A percentile compares a stretch with the other conserved stretches of the same genome.
Evolutionary conservation across 2,888 invertebrate species (phyloP).

Genomic region (Lithophane ornitopus): DNA sequence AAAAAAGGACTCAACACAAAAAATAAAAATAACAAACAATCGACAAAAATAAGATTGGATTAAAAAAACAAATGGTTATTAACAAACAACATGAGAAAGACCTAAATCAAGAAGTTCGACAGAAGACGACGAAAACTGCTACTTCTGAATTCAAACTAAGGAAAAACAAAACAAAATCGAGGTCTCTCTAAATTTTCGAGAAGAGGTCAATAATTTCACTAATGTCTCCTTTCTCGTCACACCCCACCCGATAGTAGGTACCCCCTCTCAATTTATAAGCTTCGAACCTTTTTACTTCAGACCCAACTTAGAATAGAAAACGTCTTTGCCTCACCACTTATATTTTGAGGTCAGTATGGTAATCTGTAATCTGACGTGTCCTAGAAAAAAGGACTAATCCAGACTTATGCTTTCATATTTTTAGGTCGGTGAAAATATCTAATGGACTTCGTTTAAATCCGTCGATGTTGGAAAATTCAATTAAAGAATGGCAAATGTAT

Average conservation of each 20-base stretch:
- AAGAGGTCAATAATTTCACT: conserved; percentile 3
- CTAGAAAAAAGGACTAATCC: conserved; percentile 11
- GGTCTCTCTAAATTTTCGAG: background rate
- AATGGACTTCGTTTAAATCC: conserved; percentile 3
- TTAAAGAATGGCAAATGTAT: background rate
- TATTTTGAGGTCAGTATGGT: conserved; percentile 40
- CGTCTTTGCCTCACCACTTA: conserved; percentile 29
- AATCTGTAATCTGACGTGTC: conserved; percentile 39
- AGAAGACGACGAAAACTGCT: background rate
- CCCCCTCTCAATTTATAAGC: conserved; percentile 2
- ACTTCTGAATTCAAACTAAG: background rate
- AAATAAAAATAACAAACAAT: background rate
- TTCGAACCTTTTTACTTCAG: conserved; percentile 31
- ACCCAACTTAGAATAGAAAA: conserved; percentile 30
- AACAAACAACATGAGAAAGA: background rate
- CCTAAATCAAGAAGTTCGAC: background rate
- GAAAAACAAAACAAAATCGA: background rate
- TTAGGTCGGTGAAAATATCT: conserved; percentile 14
- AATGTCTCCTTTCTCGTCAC: background rate
- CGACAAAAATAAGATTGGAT: background rate
- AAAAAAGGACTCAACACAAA: too few relatives aligned
- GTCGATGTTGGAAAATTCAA: background rate
- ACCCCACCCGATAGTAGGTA: background rate
- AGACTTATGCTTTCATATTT: conserved; percentile 16
- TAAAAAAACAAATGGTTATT: background rate